Conservation (phyloP, 1,140 invertebrate genomes). For the Pachypsylla venusta region DNA sequence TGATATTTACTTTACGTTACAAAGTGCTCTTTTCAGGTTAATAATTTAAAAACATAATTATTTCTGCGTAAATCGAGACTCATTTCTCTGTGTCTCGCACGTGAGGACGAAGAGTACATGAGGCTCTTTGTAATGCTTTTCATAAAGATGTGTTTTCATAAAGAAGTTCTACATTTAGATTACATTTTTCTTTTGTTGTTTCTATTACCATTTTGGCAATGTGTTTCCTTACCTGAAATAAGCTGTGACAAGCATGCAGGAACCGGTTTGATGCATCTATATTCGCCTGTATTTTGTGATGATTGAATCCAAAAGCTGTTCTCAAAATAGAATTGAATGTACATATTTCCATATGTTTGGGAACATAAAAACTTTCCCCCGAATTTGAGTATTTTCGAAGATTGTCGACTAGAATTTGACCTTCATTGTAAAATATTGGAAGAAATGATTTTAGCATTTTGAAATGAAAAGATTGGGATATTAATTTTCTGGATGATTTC, state of each 20-base stretch:
- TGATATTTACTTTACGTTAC: no score
- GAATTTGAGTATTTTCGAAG: not conserved
- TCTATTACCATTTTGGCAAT: no score
- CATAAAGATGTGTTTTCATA: no score
- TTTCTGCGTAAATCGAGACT: no score
- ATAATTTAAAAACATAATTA: no score
- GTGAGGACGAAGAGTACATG: no score
- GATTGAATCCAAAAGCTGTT: not conserved
- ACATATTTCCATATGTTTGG: not conserved
- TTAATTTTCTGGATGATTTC: not conserved
- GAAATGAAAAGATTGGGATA: not conserved
- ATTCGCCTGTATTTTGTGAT: no score
- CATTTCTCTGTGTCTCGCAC: no score
- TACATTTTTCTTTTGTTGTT: no score
- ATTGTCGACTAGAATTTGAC: not conserved
- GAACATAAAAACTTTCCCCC: not conserved
- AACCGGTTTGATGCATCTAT: not conserved
- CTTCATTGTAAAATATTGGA: not conserved
- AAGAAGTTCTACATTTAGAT: no score
- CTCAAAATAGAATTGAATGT: not conserved
- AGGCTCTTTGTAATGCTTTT: no score
- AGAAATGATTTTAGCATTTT: not conserved
- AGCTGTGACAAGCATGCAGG: not conserved
- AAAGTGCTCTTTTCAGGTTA: no score
- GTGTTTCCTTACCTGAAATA: conserved; percentile 1